These are phyloP conservation scores for Pachypanchax playfairii DNA, from an alignment of 2,113 vertebrate genomes.

Conservation along the genomic window DNA sequence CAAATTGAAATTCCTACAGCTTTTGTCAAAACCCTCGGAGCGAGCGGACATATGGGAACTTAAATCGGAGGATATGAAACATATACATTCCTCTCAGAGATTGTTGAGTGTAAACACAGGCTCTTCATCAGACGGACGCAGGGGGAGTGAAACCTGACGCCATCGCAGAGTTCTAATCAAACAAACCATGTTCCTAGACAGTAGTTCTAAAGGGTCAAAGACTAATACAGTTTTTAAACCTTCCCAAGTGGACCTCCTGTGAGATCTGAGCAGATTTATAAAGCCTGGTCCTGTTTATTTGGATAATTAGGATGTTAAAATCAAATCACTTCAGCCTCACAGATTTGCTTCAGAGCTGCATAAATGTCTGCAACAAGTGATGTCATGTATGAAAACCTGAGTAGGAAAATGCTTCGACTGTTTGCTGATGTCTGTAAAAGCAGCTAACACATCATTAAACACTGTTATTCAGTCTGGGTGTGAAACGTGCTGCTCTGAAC, in stretches of 20 bases:
- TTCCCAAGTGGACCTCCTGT: slow-evolving; percentile 35
- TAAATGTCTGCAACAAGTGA: slow-evolving; percentile 15
- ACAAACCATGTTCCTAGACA: slow-evolving; percentile 33
- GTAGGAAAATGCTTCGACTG: slow-evolving; percentile 33
- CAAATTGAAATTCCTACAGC: slow-evolving; percentile 67
- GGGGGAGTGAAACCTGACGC: slow-evolving; percentile 14
- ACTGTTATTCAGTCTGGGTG: slow-evolving; percentile 3
- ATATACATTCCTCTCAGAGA: slow-evolving; percentile 50
- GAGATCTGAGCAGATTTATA: slow-evolving; percentile 42
- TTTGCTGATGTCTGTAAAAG: slow-evolving; percentile 26
- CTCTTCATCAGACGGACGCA: slow-evolving; percentile 24
- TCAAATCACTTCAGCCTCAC: not conserved
- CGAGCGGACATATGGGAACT: slow-evolving; percentile 54
- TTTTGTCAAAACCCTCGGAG: slow-evolving; percentile 41
- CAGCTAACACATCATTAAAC: slow-evolving; percentile 50
- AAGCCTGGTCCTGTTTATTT: slow-evolving; percentile 33
- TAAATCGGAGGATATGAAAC: slow-evolving; percentile 44
- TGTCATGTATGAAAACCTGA: slow-evolving; percentile 18
- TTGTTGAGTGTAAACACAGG: slow-evolving; percentile 50
- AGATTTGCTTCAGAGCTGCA: not conserved
- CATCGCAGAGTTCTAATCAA: slow-evolving; percentile 41
- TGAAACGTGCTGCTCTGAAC: slow-evolving; percentile 13
- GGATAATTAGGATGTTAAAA: slow-evolving; percentile 10
- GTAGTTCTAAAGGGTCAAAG: slow-evolving; percentile 46
- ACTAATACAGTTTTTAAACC: slow-evolving; percentile 34